Evolutionary conservation across 1,140 invertebrate species (phyloP), one percentile per base, ranked within the genome.

Genomic region (Sminthurinus signatus): DNA sequence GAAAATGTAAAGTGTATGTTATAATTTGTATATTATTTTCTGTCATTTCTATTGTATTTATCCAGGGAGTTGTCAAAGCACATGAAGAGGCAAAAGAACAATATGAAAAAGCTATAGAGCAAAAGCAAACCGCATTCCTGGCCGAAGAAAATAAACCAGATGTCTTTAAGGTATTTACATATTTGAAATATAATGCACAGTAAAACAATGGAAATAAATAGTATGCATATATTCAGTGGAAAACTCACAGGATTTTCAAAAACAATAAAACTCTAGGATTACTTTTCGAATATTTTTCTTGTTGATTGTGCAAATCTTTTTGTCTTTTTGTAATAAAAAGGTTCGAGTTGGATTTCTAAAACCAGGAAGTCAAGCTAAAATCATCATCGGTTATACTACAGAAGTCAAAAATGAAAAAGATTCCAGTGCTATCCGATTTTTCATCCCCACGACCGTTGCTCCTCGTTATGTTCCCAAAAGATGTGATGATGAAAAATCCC

Each of bases 101-200:
- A 57, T 80, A 80, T 72, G 76, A 75, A 65, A 73, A 79, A 62
- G 79, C 79, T 14, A 73, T 80, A 43, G 69, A 75, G 67, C 72
- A 77, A 44, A 77, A 79, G 27, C 76, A 81, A 70, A 78, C 79
- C 12, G 80, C 78, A 2, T 80, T 81, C 67, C 70, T 81, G 12
- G 78, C 78, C 71, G 79, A 80, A 71, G 75, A 78, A 68, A 76
- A 76, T 62, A 75, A 74, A 52, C 75, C 77, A 8, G 78, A 67
- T 56, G 66, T 75, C 29, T 73, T 73, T 48, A 67, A 73, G 58
- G 70, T 74, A 52, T 62, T 42, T 19, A 3, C 23, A 12, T 19
- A 29, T 48, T 36, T 10, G 25, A 59, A 52, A 55, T n/a, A 46
- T 32, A 2, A 60, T 2, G 2, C 10, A 46, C 39, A n/a, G 10